Evolutionary conservation across 2,113 vertebrate species (phyloP).

Genomic region (Ptilorrhoa leucosticta): DNA sequence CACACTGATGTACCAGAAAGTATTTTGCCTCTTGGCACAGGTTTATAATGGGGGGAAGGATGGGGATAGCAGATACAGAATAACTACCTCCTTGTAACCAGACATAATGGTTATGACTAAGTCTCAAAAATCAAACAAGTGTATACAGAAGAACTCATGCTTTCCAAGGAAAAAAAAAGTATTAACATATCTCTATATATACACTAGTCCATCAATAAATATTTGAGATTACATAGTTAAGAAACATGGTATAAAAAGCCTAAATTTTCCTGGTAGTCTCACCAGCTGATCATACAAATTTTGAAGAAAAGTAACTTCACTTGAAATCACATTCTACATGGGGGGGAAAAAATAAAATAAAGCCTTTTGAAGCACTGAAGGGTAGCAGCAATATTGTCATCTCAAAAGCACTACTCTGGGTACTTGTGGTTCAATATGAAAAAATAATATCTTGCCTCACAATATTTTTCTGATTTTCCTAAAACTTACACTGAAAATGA

Average conservation of each 20-base stretch:
- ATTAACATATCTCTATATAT: background rate
- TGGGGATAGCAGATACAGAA: background rate
- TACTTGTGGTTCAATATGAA: background rate
- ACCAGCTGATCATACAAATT: background rate
- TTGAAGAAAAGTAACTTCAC: background rate
- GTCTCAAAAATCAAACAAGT: background rate
- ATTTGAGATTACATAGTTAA: background rate
- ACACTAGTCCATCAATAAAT: background rate
- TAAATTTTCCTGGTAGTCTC: background rate
- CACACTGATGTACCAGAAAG: background rate
- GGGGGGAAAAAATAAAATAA: background rate
- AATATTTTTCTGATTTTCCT: background rate
- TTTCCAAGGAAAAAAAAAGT: background rate
- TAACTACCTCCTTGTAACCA: background rate
- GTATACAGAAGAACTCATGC: background rate
- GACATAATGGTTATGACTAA: background rate
- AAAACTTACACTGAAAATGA: background rate
- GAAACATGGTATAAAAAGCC: background rate
- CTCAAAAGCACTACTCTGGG: background rate
- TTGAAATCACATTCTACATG: background rate
- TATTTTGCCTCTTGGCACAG: background rate
- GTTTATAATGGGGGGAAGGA: accelerated
- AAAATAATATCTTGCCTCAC: background rate
- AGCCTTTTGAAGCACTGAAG: background rate
- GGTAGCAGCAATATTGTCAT: background rate